Evolutionary conservation across 2,888 invertebrate species (phyloP), one percentile per base, ranked within the genome.

Genomic region (Nephrotoma guestfalica): DNA sequence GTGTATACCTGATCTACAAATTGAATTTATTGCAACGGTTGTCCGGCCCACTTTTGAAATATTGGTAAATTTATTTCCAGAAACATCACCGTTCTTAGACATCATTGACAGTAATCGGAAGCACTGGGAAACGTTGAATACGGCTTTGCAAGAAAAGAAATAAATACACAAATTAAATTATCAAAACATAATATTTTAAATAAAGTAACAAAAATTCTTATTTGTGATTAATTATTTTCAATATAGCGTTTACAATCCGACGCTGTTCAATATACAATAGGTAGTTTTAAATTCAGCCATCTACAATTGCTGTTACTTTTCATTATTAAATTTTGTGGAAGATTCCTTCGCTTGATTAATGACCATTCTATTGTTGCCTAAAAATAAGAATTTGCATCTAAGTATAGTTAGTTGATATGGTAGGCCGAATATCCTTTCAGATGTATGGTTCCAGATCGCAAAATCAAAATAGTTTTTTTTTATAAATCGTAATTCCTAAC

Each of bases 1-100:
- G 43, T 94, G 94, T 88, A 96, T 97, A 88, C 97, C 97, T 0
- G 94, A 95, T 87, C 93, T 97, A 11, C 96, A 97, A 92, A 94
- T 97, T 88, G 94, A 96, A 89, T 97, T 97, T 90, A 89, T 94
- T 9, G 89, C 88, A 18, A 87, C 87, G 2, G 88, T 88, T 51
- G 87, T 88, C 6, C 87, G 87, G 57, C 88, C 88, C 51, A 88
- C 88, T 7, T 89, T 88, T 85, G 87, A 88, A 47, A 86, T 88
- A 87, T 86, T 87, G 86, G 86, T 86, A 7, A 86, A 87, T 45
- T 86, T 87, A 45, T 87, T 88, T 86, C 87, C 88, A 6, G 88
- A 88, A 86, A 87, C 87, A n/a, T 85, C 86, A 11, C 15, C 86
- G 45, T 88, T 88, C 15, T 85, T 88, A 11, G 87, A 88, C 4